These are phyloP conservation scores for Pristiophorus japonicus DNA, from an alignment of 2,113 vertebrate genomes.

Conservation along the genomic window DNA sequence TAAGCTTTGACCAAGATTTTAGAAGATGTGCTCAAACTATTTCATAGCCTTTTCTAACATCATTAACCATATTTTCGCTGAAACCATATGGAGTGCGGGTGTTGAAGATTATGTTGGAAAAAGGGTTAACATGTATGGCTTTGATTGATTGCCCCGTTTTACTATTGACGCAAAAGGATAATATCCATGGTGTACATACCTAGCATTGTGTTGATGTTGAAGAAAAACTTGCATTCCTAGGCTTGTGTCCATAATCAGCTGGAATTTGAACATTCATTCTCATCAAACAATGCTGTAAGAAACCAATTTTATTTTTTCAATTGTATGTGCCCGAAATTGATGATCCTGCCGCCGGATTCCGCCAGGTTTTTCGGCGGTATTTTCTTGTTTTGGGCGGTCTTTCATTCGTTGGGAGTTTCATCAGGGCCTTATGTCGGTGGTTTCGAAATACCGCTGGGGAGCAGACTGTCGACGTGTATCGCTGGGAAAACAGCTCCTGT, in stretches of 20 bases:
- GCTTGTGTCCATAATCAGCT: neutral
- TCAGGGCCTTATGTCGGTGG: too few relatives aligned
- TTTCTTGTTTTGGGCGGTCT: too few relatives aligned
- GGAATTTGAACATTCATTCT: neutral
- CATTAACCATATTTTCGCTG: neutral
- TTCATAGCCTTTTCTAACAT: neutral
- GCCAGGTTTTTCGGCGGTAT: too few relatives aligned
- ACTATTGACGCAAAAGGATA: neutral
- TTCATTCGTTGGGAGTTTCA: too few relatives aligned
- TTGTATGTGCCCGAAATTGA: too few relatives aligned
- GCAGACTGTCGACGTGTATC: too few relatives aligned
- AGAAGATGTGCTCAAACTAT: neutral
- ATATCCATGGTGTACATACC: slow-evolving; percentile 2
- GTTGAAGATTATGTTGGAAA: neutral
- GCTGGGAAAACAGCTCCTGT: too few relatives aligned
- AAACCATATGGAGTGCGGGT: neutral
- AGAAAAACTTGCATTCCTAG: slow-evolving; percentile 4
- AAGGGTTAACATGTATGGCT: neutral
- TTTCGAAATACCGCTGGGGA: too few relatives aligned
- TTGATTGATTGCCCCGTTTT: slow-evolving; percentile 1
- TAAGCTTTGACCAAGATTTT: neutral
- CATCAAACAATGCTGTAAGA: neutral
- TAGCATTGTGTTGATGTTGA: slow-evolving; percentile 2
- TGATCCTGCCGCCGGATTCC: too few relatives aligned
- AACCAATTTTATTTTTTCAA: neutral